These are phyloP conservation scores for Ageneiosus marmoratus DNA, from an alignment of 2,113 vertebrate species.

Conservation along the genomic window DNA sequence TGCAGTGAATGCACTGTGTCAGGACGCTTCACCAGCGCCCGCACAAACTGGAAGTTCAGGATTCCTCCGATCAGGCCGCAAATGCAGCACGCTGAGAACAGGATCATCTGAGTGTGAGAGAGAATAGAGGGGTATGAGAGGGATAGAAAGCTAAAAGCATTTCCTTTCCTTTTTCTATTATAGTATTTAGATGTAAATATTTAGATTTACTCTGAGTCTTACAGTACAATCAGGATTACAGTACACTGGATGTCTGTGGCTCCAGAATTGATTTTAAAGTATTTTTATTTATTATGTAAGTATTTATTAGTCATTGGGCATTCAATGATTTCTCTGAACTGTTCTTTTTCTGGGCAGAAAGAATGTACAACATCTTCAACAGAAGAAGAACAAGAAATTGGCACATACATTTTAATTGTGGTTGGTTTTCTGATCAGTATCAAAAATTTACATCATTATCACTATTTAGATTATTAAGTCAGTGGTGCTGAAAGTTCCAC, in stretches of 20 bases:
- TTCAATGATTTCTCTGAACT: no score
- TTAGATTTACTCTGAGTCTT: not conserved
- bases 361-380: no score
- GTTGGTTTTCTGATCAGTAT: no score
- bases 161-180: not conserved
- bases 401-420: no score
- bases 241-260: not conserved
- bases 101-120: slow-evolving; percentile 86
- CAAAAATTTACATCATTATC: no score
- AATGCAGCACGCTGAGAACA: slow-evolving; percentile 98
- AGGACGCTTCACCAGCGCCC: slow-evolving; percentile 86
- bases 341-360: no score
- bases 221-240: not conserved
- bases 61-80: slow-evolving; percentile 97
- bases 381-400: no score
- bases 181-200: not conserved
- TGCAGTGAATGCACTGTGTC: slow-evolving; percentile 84
- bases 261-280: not conserved
- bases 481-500: no score
- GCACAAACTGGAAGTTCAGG: slow-evolving; percentile 97
- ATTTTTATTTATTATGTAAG: not conserved
- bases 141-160: not conserved
- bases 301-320: not conserved
- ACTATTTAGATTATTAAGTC: no score
- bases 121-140: slow-evolving; percentile 17